Evolutionary conservation across 1,140 invertebrate genomes (phyloP).

Genomic region (Drosophila pruinosa): DNA sequence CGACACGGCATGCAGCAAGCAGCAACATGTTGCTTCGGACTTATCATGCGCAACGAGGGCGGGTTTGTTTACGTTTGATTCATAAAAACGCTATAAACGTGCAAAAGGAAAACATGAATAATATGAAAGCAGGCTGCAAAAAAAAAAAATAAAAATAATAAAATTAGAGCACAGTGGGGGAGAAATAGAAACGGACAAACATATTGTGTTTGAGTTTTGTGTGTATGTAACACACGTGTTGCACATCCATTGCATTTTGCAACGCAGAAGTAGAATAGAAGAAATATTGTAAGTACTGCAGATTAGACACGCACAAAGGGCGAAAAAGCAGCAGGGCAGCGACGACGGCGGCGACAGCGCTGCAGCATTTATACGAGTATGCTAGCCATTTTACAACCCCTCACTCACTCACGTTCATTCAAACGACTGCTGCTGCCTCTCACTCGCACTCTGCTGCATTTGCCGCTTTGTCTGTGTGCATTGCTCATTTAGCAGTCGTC

Average conservation of each 20-base stretch:
- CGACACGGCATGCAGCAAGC: not conserved
- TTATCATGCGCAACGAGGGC: not conserved
- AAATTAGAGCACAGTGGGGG: slow-evolving; percentile 37
- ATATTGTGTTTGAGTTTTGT: not conserved
- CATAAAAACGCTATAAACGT: slow-evolving; percentile 20
- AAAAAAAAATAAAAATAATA: not conserved
- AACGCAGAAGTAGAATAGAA: slow-evolving; percentile 8
- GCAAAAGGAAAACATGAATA: slow-evolving; percentile 23
- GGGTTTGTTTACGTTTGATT: slow-evolving; percentile 32
- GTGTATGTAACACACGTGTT: slow-evolving; percentile 58
- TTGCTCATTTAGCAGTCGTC: slow-evolving; percentile 29
- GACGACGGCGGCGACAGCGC: not conserved
- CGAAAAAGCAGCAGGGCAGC: slow-evolving; percentile 6
- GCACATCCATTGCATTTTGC: slow-evolving; percentile 64
- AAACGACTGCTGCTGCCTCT: not conserved
- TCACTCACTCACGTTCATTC: not conserved
- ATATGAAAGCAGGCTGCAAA: no score
- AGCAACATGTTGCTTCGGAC: slow-evolving; percentile 21
- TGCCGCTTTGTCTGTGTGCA: slow-evolving; percentile 1
- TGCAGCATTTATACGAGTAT: slow-evolving; percentile 6
- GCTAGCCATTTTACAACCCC: slow-evolving; percentile 29
- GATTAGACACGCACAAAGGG: slow-evolving; percentile 57
- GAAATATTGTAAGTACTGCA: not conserved
- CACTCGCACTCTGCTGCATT: not conserved
- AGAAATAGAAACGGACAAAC: not conserved